These are phyloP conservation scores for Erethizon dorsatum DNA, from an alignment of 2,797 vertebrate species.

Conservation along the genomic window DNA sequence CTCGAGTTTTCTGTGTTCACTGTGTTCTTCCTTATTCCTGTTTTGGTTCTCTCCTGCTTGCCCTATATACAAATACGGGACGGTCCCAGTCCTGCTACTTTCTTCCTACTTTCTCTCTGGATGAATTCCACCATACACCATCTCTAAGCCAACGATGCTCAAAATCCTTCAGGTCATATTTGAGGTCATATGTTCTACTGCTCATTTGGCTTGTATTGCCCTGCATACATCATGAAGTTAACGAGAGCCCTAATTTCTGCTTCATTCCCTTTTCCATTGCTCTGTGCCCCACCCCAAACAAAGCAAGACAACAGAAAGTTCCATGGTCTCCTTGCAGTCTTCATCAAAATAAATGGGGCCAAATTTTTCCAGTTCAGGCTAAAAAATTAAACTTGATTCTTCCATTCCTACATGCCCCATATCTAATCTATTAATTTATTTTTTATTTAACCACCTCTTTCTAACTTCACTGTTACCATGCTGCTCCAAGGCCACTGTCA, in stretches of 20 bases:
- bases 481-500: neutral
- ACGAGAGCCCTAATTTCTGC: neutral
- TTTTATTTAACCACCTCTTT: neutral
- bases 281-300: neutral
- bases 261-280: neutral
- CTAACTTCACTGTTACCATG: neutral
- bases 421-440: neutral
- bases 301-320: neutral
- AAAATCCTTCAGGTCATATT: neutral
- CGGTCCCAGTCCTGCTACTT: neutral
- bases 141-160: neutral
- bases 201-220: neutral
- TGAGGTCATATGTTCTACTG: neutral
- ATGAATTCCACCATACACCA: neutral
- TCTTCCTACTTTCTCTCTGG: neutral
- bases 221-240: neutral
- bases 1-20: neutral
- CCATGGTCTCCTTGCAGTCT: neutral
- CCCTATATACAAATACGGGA: neutral
- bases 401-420: neutral
- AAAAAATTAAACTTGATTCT: slow-evolving; percentile 29
- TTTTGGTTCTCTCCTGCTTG: neutral
- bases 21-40: neutral
- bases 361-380: neutral
- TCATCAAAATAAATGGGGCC: neutral